A percentile compares a stretch with the other conserved stretches of the same genome.
Evolutionary conservation across 2,888 invertebrate species (phyloP).

Genomic region (Cristatella mucedo): DNA sequence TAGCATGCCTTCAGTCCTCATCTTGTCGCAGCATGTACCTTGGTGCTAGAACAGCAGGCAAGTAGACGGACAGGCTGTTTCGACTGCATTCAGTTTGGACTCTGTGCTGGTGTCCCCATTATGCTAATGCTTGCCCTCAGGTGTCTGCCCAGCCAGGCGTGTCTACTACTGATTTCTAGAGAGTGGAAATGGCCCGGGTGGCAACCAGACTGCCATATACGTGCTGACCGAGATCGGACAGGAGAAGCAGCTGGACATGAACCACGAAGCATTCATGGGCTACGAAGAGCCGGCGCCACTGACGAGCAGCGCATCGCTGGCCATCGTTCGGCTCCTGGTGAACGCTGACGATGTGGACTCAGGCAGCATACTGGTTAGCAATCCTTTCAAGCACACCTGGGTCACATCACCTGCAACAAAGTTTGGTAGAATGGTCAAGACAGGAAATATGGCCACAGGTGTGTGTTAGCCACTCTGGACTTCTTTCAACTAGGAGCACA

Average conservation of each 20-base stretch:
- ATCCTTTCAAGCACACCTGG: conserved; percentile 8
- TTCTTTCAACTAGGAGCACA: too few species aligned
- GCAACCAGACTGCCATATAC: background rate
- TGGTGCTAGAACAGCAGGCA: too few species aligned
- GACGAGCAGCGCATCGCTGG: conserved; percentile 4
- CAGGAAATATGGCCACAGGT: conserved; percentile 7
- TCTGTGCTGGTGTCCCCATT: too few species aligned
- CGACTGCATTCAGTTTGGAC: too few species aligned
- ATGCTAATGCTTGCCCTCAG: too few species aligned
- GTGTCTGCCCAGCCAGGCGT: too few species aligned
- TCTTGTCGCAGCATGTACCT: too few species aligned
- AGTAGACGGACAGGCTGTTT: too few species aligned
- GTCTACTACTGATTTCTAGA: background rate
- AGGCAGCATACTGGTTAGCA: conserved; percentile 1
- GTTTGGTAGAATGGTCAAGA: conserved; percentile 7
- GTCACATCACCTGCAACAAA: conserved; percentile 7
- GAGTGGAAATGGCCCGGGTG: conserved; percentile 2
- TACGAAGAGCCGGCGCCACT: conserved; percentile 5
- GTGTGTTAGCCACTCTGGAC: background rate
- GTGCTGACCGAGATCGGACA: conserved; percentile 8
- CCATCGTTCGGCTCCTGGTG: conserved; percentile 5
- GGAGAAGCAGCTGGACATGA: conserved; percentile 6
- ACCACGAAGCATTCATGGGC: conserved; percentile 9
- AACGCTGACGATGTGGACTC: conserved; percentile 2
- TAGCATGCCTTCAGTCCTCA: too few species aligned